Percentiles rank a stretch among this genome's conserved stretches.
phyloP scores from a whole-genome alignment of 64 coral and sea anemone genomes.

The Montipora efflorescens region DNA sequence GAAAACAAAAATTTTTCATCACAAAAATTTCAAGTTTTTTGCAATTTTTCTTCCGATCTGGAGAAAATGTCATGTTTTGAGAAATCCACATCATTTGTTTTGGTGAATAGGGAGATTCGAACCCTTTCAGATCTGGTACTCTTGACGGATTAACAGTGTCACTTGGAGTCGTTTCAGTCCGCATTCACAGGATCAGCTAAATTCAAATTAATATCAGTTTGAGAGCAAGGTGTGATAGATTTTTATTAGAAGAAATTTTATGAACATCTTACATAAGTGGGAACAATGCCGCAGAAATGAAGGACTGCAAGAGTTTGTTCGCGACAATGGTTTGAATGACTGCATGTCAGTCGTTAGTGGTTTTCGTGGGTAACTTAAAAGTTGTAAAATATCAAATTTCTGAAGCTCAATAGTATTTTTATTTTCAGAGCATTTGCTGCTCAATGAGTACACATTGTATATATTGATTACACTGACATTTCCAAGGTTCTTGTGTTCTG shows the following conservation, averaged over 20 bases:
- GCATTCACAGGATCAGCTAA: conserved; percentile 1
- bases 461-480: background rate
- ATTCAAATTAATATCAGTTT: background rate
- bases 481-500: background rate
- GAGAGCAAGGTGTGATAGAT: background rate
- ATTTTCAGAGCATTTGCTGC: conserved; percentile 7
- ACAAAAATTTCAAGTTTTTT: too few species aligned
- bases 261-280: background rate
- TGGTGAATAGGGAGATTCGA: background rate
- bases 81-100: background rate
- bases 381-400: conserved; percentile 6
- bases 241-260: background rate
- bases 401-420: background rate
- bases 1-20: too few species aligned
- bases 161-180: conserved; percentile 11
- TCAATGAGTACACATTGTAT: background rate
- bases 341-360: too few species aligned
- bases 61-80: too few species aligned
- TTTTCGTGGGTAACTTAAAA: background rate
- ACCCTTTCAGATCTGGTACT: background rate
- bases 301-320: too few species aligned
- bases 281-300: too few species aligned
- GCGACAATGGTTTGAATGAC: too few species aligned
- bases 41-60: too few species aligned
- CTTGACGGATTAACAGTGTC: background rate